Evolutionary conservation across 2,888 invertebrate genomes (phyloP), one percentile per base, ranked within the genome.

Genomic region (Eilema depressum): DNA sequence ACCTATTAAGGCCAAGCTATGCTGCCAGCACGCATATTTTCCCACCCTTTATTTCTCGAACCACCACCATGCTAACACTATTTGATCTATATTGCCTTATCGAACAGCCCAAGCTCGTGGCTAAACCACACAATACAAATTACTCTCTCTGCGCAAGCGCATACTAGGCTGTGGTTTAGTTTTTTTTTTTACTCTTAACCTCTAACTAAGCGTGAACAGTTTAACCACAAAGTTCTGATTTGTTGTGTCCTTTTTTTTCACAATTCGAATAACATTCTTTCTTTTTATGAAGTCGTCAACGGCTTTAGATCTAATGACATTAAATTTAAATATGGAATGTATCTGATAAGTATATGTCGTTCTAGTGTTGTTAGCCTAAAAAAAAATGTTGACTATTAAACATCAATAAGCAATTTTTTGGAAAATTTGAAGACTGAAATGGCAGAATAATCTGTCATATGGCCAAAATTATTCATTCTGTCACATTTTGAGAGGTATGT

Each of bases 191-290:
- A 88, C 83, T 85, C 83, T 79, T 79, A 70, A 78, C 75, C 82
- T 85, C 83, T 83, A 90, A 90, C 86, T 89, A 86, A 87, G 87
- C 92, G 87, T 90, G 89, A 90, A 91, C 86, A 76, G 73, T 68
- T 69, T 83, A 71, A 93, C 93, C 93, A 80, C 93, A 92, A 80
- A 77, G 56, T 57, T 67, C 70, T 63, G 28, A 69, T 59, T 68
- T 33, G 25, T 63, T 23, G 33, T 61, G 70, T 66, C 63, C 37
- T 60, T 53, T 63, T 33, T 47, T 53, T 64, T 26, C 11, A 53
- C 47, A 47, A 10, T 30, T 12, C 20, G 25, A 25, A 56, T 20
- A 41, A n/a, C 28, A 64, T 28, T 41, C 20, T 25, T 20, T 17
- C 8, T 63, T 63, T 33, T 41, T 8, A 17, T 25, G 25, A 37